Evolutionary conservation across 2,797 vertebrate species (phyloP).

Genomic region (Orestias chungarensis): DNA sequence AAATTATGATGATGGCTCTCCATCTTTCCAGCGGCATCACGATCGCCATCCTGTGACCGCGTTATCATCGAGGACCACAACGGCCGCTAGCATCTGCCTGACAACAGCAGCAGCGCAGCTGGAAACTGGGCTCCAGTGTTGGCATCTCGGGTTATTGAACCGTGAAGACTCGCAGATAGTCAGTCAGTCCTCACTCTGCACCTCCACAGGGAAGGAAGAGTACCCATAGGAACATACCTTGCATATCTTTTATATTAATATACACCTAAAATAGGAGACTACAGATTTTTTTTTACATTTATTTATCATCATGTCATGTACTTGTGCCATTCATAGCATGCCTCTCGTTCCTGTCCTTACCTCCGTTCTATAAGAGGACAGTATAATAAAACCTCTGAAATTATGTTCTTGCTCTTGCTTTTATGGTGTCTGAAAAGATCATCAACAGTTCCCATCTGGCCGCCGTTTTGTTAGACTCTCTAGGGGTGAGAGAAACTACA

Average conservation of each 20-base stretch:
- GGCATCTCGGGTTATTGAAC: slow-evolving; percentile 52
- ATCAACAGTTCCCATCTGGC: neutral
- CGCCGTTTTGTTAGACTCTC: neutral
- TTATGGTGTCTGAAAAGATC: neutral
- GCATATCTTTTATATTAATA: neutral
- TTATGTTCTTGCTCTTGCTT: neutral
- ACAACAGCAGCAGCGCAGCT: slow-evolving; percentile 62
- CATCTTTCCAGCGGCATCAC: slow-evolving; percentile 65
- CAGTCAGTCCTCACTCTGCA: slow-evolving; percentile 11
- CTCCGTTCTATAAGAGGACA: neutral
- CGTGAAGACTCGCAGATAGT: neutral
- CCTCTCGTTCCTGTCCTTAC: slow-evolving; percentile 18
- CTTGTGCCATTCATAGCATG: slow-evolving; percentile 48
- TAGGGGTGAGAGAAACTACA: neutral
- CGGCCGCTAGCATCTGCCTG: slow-evolving; percentile 67
- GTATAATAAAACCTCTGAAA: neutral
- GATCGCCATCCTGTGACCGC: slow-evolving; percentile 55
- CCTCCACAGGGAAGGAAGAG: slow-evolving; percentile 23
- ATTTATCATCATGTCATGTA: neutral
- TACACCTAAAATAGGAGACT: neutral
- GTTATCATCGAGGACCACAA: slow-evolving; percentile 70
- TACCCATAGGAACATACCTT: neutral
- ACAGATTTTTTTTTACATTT: neutral
- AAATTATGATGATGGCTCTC: slow-evolving; percentile 74
- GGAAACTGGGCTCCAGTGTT: slow-evolving; percentile 49